phyloP scores from a whole-genome alignment of 1,140 invertebrate genomes.

The Drosophila hydei region DNA sequence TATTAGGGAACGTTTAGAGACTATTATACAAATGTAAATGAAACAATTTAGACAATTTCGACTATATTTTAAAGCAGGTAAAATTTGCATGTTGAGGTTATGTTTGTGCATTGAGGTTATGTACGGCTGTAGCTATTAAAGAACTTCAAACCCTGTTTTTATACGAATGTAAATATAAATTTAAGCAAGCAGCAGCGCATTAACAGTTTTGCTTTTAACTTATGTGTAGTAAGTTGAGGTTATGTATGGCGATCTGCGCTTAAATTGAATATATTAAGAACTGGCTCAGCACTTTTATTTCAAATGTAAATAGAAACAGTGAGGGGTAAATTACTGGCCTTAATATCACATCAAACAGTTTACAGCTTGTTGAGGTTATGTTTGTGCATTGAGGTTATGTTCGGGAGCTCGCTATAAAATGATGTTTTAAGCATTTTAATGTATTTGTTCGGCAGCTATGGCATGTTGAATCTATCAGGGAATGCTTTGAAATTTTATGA shows the following conservation, averaged over 20 bases:
- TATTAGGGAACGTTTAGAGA: constrained; percentile 67
- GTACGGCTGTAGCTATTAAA: background rate
- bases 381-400: background rate
- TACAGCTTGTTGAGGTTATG: background rate
- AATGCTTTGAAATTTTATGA: too few relatives aligned
- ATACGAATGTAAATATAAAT: background rate
- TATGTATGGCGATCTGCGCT: too few relatives aligned
- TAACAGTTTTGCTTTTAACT: background rate
- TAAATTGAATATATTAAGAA: too few relatives aligned
- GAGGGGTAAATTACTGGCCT: background rate
- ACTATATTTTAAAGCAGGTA: background rate
- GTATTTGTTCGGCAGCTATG: too few relatives aligned
- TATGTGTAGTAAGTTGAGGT: background rate
- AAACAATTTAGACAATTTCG: constrained; percentile 15
- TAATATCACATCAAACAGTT: too few relatives aligned
- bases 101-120: constrained; percentile 7
- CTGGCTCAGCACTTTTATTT: too few relatives aligned
- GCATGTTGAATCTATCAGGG: too few relatives aligned
- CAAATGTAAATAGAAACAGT: too few relatives aligned
- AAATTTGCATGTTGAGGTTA: constrained; percentile 3
- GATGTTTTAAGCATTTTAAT: too few relatives aligned
- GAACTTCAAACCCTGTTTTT: background rate
- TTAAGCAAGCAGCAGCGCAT: background rate
- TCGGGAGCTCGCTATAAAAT: background rate
- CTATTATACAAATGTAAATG: constrained; percentile 28